Conservation (phyloP, 53 echinoderm and acorn worm species). For the Holothuria leucospilota region DNA sequence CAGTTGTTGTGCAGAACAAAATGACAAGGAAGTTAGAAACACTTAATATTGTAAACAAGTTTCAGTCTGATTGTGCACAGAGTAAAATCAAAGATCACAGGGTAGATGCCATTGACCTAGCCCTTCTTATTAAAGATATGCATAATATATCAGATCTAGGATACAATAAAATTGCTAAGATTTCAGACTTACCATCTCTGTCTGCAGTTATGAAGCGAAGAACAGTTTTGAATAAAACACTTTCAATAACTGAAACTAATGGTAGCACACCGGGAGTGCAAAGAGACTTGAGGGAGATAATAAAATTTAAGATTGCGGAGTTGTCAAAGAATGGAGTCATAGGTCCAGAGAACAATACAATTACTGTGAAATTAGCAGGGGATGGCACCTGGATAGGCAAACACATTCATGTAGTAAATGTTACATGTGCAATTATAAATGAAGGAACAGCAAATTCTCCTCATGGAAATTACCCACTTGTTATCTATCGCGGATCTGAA, state of each 20-base stretch:
- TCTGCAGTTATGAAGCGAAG: too few species aligned
- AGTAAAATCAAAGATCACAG: neutral
- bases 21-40: slow-evolving; percentile 7
- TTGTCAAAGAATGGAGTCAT: neutral
- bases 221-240: too few species aligned
- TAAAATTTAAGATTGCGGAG: neutral
- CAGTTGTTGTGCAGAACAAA: slow-evolving; percentile 23
- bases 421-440: slow-evolving; percentile 18
- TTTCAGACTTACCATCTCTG: neutral
- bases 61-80: neutral
- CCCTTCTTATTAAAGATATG: slow-evolving; percentile 2
- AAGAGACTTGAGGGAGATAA: slow-evolving; percentile 21
- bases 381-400: slow-evolving; percentile 23
- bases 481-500: slow-evolving; percentile 1
- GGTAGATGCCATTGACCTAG: neutral
- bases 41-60: neutral
- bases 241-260: too few species aligned
- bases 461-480: slow-evolving; percentile 16
- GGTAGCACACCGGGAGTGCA: neutral
- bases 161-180: slow-evolving; percentile 6
- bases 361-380: neutral
- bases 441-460: slow-evolving; percentile 10
- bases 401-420: slow-evolving; percentile 7
- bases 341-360: slow-evolving; percentile 11
- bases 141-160: slow-evolving; percentile 19